Conservation (phyloP, 1,140 invertebrate genomes). For the Papilio helenus region DNA sequence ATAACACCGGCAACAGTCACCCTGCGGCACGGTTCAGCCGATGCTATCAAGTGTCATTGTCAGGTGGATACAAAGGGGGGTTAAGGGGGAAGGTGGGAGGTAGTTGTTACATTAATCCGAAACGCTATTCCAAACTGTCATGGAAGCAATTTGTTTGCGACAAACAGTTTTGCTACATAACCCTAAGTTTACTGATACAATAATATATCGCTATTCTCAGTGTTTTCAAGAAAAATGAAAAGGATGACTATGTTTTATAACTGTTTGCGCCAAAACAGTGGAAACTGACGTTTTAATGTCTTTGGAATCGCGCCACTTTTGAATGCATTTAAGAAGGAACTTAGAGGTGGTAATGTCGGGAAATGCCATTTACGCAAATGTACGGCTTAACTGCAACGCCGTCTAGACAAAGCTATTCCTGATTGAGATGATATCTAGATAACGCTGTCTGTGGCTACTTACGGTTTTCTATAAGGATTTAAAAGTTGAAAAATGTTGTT, state of each 20-base stretch:
- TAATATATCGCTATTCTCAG: background rate
- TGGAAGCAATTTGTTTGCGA: background rate
- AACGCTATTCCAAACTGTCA: slow-evolving; percentile 16
- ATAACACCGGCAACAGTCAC: background rate
- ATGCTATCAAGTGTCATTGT: slow-evolving; percentile 25
- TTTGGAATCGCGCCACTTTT: slow-evolving; percentile 10
- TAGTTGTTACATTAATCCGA: slow-evolving; percentile 20
- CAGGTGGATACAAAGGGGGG: background rate
- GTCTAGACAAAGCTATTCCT: slow-evolving; percentile 23
- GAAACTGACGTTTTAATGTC: background rate
- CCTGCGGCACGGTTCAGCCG: background rate
- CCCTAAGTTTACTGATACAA: background rate
- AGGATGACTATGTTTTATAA: background rate
- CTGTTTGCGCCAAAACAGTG: background rate
- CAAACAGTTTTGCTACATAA: slow-evolving; percentile 6
- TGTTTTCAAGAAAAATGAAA: background rate
- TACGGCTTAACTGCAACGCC: background rate
- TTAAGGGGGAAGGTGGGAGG: background rate
- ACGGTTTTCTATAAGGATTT: background rate
- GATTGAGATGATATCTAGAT: background rate
- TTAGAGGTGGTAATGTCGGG: background rate
- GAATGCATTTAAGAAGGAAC: slow-evolving; percentile 4
- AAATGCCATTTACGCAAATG: background rate
- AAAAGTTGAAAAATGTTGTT: background rate
- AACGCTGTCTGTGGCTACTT: background rate